Evolutionary conservation across 1,140 invertebrate species (phyloP), one percentile per base, ranked within the genome.

Genomic region (Euwallacea fornicatus): DNA sequence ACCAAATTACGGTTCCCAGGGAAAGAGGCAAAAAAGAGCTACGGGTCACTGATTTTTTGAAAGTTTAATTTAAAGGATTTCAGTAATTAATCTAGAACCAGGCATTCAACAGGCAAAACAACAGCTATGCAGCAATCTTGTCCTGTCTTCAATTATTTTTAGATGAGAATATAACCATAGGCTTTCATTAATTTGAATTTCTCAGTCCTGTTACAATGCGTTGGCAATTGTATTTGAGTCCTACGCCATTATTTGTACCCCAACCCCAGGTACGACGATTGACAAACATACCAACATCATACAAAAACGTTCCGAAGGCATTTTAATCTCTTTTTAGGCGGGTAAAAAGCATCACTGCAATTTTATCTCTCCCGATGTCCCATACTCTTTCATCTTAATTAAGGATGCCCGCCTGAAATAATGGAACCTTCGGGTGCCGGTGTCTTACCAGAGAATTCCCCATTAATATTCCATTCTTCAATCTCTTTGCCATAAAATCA

Each of bases 381-480:
- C 21, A 60, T 65, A 47, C 53, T 65, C 69, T 70, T 59, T 70
- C 54, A 59, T 64, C 69, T 70, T 65, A 70, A 70, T 70, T 70
- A 70, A 65, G 69, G 42, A 70, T 65, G 69, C 15, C 69, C 61
- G 69, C 53, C 61, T 53, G 47, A 70, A 64, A 65, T 63, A 70
- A 70, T 65, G 42, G 61, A 43, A 13, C 46, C 16, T 58, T 41
- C 56, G 13, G 47, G 47, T 41, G 54, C 61, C 61, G 54, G 69
- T 64, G 69, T 65, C 62, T 64, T 70, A 70, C 61, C 60, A 64
- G 61, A 56, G 44, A 70, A 70, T 70, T 64, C 33, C 50, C 69
- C 69, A 70, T 70, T 65, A 70, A 70, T 70, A 70, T 70, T 70
- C 69, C 69, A 64, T 56, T 58, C 69, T 64, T 70, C 54, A 59